Conservation (phyloP, 2,888 invertebrate species). For the Mesodorylaimus sp. region DNA sequence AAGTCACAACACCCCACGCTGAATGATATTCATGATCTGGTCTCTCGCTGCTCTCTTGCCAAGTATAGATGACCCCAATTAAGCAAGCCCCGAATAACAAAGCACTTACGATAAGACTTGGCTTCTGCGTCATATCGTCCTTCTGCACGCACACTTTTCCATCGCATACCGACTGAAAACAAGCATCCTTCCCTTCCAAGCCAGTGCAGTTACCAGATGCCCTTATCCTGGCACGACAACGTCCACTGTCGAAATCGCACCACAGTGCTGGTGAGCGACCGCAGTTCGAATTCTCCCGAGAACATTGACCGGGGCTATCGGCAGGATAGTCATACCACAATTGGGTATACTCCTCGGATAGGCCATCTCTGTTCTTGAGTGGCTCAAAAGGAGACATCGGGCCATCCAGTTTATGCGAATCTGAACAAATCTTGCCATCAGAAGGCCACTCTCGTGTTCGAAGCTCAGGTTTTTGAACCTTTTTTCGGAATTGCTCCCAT, state of each 20-base stretch:
- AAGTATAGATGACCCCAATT: too few relatives aligned
- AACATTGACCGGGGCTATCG: constrained; percentile 1
- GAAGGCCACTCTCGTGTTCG: constrained; percentile 5
- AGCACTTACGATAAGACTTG: too few relatives aligned
- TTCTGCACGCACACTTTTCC: neutral
- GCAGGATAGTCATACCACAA: neutral
- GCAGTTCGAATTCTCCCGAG: neutral
- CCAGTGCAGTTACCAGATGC: neutral
- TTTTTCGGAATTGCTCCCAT: constrained; percentile 27
- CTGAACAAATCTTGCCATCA: neutral
- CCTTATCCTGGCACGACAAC: neutral
- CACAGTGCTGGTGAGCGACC: constrained; percentile 19
- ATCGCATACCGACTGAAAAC: neutral
- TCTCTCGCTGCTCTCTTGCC: too few relatives aligned
- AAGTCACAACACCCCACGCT: too few relatives aligned
- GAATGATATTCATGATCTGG: too few relatives aligned
- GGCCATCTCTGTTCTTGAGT: constrained; percentile 5
- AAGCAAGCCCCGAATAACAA: too few relatives aligned
- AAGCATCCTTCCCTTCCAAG: neutral
- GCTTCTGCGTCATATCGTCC: too few relatives aligned
- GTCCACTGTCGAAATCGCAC: constrained; percentile 15
- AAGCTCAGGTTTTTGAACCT: constrained; percentile 1
- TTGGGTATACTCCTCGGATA: constrained; percentile 5
- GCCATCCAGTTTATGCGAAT: neutral
- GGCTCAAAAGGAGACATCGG: constrained; percentile 5